Conservation (phyloP, 2,888 invertebrate species). For the Lamellibrachia satsuma region DNA sequence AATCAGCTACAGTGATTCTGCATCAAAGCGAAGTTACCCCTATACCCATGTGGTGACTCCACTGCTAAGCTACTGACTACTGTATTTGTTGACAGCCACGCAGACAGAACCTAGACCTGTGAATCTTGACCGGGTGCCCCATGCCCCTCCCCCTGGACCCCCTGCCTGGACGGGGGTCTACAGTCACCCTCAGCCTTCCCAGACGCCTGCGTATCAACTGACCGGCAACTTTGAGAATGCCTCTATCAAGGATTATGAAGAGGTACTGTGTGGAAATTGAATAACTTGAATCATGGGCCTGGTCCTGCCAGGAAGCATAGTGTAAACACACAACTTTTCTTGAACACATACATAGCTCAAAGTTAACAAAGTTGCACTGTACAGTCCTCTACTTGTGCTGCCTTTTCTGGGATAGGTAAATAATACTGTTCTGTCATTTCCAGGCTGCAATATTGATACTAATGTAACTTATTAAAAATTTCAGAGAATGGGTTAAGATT, state of each 20-base stretch:
- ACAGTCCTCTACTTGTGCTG: not conserved
- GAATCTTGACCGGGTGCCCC: conserved; percentile 32
- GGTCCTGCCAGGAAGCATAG: not conserved
- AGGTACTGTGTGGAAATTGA: not conserved
- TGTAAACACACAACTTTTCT: too few species aligned
- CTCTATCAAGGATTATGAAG: not conserved
- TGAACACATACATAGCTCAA: too few species aligned
- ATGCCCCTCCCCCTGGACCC: conserved; percentile 26
- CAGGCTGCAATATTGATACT: not conserved
- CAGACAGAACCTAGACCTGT: conserved; percentile 39
- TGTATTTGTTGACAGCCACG: conserved; percentile 25
- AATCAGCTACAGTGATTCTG: too few species aligned
- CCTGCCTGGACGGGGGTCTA: not conserved
- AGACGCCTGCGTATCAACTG: not conserved
- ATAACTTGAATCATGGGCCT: not conserved
- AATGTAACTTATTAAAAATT: not conserved
- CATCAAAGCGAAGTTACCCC: not conserved
- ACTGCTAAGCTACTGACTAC: not conserved
- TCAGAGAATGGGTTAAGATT: not conserved
- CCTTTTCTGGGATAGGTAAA: not conserved
- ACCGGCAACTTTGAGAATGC: not conserved
- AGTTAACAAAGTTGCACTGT: too few species aligned
- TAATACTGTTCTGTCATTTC: not conserved
- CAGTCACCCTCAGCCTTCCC: not conserved
- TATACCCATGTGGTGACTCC: not conserved